phyloP scores from a whole-genome alignment of 2,113 vertebrate genomes.

The Gadus macrocephalus region DNA sequence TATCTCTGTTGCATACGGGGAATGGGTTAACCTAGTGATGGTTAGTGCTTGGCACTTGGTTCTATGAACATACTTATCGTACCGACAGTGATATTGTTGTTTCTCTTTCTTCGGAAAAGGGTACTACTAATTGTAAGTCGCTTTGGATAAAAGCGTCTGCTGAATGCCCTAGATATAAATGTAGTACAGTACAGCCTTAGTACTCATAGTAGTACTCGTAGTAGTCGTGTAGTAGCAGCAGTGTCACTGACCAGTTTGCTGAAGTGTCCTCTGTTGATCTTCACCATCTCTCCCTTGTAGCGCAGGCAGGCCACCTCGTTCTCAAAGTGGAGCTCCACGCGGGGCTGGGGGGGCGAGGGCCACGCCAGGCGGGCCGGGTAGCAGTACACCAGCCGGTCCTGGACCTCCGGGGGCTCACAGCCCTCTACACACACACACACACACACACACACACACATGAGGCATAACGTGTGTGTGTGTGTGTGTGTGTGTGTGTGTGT shows the following conservation, averaged over 20 bases:
- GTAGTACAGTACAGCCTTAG: background rate
- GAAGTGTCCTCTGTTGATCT: conserved; percentile 93
- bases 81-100: too few species aligned
- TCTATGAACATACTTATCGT: too few species aligned
- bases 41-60: too few species aligned
- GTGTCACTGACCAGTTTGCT: conserved; percentile 86
- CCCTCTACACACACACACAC: conserved; percentile 31
- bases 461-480: too few species aligned
- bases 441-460: too few species aligned
- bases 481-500: too few species aligned
- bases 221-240: background rate
- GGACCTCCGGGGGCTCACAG: conserved; percentile 56
- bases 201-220: background rate
- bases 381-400: conserved; percentile 89
- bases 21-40: too few species aligned
- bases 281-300: conserved; percentile 95
- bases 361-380: conserved; percentile 83
- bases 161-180: too few species aligned
- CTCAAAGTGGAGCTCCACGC: conserved; percentile 91
- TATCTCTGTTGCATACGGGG: too few species aligned
- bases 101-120: too few species aligned
- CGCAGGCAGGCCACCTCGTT: conserved; percentile 89
- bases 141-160: too few species aligned
- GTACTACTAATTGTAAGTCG: too few species aligned
- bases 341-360: conserved; percentile 79